phyloP scores from a whole-genome alignment of 2,888 invertebrate species.

The Folsomia manolachei region DNA sequence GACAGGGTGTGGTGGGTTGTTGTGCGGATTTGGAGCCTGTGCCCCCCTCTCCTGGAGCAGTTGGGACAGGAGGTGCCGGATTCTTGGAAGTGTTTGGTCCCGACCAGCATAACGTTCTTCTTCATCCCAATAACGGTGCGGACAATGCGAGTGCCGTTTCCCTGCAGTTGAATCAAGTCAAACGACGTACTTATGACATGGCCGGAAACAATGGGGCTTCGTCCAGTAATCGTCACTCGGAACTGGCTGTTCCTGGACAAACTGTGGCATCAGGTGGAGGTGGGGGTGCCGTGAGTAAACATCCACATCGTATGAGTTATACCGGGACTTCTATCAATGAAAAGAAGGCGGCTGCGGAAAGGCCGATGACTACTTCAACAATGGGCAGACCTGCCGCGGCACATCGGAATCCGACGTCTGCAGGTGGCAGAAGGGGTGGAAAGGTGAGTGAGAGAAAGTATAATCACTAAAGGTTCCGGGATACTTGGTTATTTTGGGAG shows the following conservation, averaged over 20 bases:
- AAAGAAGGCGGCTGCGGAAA: constrained; percentile 27
- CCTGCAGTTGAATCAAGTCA: background rate
- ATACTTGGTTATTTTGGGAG: background rate
- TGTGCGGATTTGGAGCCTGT: background rate
- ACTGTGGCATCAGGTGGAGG: constrained; percentile 23
- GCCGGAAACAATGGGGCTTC: background rate
- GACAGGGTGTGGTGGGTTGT: background rate
- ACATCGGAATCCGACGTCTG: constrained; percentile 3
- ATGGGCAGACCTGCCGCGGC: background rate
- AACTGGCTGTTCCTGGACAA: background rate
- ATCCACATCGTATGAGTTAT: constrained; percentile 14
- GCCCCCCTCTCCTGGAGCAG: background rate
- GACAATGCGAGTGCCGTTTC: background rate
- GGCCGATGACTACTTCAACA: constrained; percentile 23
- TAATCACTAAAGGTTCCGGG: background rate
- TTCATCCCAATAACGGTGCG: background rate
- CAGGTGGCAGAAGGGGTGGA: constrained; percentile 11
- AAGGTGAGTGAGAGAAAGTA: constrained; percentile 15
- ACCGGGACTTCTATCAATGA: constrained; percentile 9
- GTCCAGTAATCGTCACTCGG: constrained; percentile 6
- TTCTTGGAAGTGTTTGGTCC: constrained; percentile 1
- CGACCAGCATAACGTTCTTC: background rate
- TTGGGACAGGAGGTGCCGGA: background rate
- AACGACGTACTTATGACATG: constrained; percentile 13
- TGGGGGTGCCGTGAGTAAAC: constrained; percentile 22